Evolutionary conservation across 2,888 invertebrate genomes (phyloP).

Genomic region (Parnassius mnemosyne): DNA sequence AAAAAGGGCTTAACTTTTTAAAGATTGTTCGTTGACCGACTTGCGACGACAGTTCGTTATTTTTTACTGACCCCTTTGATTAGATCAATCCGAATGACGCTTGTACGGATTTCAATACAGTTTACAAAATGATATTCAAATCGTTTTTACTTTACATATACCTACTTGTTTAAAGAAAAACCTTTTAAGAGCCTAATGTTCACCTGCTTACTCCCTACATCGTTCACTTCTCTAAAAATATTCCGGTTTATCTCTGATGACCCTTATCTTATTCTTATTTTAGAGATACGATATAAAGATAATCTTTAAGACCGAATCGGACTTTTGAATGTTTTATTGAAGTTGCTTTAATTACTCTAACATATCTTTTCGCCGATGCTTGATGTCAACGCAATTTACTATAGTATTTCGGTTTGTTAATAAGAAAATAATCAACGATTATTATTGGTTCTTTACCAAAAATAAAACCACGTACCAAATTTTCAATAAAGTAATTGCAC

Average conservation of each 20-base stretch:
- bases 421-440: constrained; percentile 24
- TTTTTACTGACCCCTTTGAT: constrained; percentile 74
- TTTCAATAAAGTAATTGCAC: constrained; percentile 34
- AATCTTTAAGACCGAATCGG: constrained; percentile 24
- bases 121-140: constrained; percentile 69
- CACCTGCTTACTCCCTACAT: constrained; percentile 6
- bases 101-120: constrained; percentile 75
- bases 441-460: constrained; percentile 10
- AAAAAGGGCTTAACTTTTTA: constrained; percentile 75
- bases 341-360: constrained; percentile 20
- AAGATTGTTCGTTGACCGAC: constrained; percentile 70
- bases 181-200: constrained; percentile 7
- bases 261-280: constrained; percentile 19
- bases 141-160: constrained; percentile 37
- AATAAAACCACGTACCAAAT: constrained; percentile 24
- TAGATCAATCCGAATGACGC: constrained; percentile 75
- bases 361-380: constrained; percentile 10
- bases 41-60: constrained; percentile 66
- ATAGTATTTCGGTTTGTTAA: constrained; percentile 25
- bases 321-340: constrained; percentile 26
- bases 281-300: constrained; percentile 24
- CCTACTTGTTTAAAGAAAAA: constrained; percentile 22
- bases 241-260: constrained; percentile 18
- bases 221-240: constrained; percentile 23
- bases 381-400: constrained; percentile 19